Conservation (phyloP, 92 coral and sea anemone species). For the Umimayanthus chanpuru region DNA sequence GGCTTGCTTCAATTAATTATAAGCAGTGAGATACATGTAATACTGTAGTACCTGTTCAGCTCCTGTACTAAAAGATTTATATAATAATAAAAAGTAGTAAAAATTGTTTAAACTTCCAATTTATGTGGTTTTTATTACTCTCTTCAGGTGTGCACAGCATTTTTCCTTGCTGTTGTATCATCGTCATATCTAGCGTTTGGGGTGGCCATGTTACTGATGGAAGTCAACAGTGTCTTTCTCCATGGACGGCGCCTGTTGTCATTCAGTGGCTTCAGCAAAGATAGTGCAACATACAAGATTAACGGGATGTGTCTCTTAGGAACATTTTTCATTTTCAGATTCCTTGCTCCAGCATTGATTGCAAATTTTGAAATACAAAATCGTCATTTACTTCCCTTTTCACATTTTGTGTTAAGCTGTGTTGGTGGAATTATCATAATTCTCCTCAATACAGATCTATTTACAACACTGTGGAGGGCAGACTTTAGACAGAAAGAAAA, state of each 20-base stretch:
- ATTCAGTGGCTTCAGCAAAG: constrained; percentile 69
- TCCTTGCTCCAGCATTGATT: constrained; percentile 82
- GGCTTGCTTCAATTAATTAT: too few species aligned
- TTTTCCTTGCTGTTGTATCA: constrained; percentile 60
- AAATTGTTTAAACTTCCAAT: too few species aligned
- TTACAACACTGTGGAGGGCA: constrained; percentile 74
- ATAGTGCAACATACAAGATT: constrained; percentile 54
- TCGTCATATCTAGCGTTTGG: constrained; percentile 71
- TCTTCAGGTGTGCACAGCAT: constrained; percentile 76
- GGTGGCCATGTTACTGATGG: constrained; percentile 78
- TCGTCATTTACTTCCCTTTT: constrained; percentile 54
- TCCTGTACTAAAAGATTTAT: too few species aligned
- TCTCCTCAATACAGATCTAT: constrained; percentile 60
- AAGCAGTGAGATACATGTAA: too few species aligned
- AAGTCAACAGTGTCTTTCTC: constrained; percentile 86
- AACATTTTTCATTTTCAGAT: constrained; percentile 81
- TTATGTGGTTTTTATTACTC: neutral
- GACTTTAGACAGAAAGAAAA: constrained; percentile 59
- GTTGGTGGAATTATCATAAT: constrained; percentile 62
- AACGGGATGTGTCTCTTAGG: constrained; percentile 65
- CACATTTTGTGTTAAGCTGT: constrained; percentile 64
- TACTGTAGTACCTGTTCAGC: too few species aligned
- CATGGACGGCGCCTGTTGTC: constrained; percentile 73
- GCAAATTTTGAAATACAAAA: constrained; percentile 62
- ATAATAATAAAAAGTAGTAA: too few species aligned